phyloP scores from a whole-genome alignment of 1,140 invertebrate genomes.

The Mamestra configurata region DNA sequence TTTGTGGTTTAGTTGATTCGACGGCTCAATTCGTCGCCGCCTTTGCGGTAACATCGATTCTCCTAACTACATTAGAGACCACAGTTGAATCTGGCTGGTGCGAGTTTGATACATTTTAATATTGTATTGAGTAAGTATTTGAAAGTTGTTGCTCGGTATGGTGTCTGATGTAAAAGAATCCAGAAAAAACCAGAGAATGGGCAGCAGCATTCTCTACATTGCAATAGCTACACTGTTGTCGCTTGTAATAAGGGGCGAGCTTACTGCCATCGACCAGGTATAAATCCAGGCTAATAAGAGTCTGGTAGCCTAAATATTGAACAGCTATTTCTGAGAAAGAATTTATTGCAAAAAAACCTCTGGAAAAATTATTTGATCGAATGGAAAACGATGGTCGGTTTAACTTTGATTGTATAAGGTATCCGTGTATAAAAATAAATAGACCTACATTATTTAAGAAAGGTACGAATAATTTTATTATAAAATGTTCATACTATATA shows the following conservation, averaged over 20 bases:
- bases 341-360: too few species aligned
- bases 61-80: conserved; percentile 28
- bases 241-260: too few species aligned
- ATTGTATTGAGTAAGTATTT: not conserved
- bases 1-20: conserved; percentile 39
- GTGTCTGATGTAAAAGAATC: too few species aligned
- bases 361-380: not conserved
- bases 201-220: too few species aligned
- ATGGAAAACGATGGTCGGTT: not conserved
- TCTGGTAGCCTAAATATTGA: too few species aligned
- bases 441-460: not conserved
- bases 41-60: conserved; percentile 40
- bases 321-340: too few species aligned
- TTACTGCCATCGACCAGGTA: too few species aligned
- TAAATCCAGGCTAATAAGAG: too few species aligned
- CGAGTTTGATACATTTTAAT: conserved; percentile 12
- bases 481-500: too few species aligned
- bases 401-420: not conserved
- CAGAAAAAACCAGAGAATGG: too few species aligned
- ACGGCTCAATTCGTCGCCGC: conserved; percentile 20
- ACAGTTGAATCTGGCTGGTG: not conserved
- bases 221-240: too few species aligned
- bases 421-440: not conserved
- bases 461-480: not conserved
- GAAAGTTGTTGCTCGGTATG: too few species aligned